phyloP scores from a whole-genome alignment of 2,888 invertebrate species.

The Syritta pipiens region DNA sequence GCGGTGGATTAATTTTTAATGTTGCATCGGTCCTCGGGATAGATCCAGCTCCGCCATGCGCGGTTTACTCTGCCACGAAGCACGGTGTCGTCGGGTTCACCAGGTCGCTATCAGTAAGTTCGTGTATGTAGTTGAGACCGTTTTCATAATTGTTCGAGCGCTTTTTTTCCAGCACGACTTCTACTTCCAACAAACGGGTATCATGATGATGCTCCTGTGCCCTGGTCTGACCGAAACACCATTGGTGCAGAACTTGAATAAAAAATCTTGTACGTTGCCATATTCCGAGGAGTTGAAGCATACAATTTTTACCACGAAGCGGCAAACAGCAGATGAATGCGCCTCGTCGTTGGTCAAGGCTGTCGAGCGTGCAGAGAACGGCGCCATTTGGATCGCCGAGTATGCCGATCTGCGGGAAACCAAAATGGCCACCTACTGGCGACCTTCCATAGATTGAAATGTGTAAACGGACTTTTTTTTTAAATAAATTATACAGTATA shows the following conservation, averaged over 20 bases:
- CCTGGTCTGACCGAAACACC: conserved; percentile 69
- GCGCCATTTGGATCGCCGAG: conserved; percentile 54
- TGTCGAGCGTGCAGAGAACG: conserved; percentile 49
- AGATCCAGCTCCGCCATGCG: not conserved
- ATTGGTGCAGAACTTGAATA: conserved; percentile 13
- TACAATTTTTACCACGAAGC: not conserved
- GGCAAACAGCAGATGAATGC: conserved; percentile 46
- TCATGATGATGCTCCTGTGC: conserved; percentile 73
- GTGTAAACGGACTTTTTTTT: too few relatives aligned
- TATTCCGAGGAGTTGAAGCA: not conserved
- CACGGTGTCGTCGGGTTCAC: not conserved
- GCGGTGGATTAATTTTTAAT: not conserved
- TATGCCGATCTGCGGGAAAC: conserved; percentile 35
- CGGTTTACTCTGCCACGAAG: not conserved
- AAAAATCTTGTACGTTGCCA: conserved; percentile 34
- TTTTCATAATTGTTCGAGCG: not conserved
- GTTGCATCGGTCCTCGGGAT: not conserved
- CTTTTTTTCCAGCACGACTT: conserved; percentile 67
- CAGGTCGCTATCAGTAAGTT: not conserved
- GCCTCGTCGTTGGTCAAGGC: conserved; percentile 36
- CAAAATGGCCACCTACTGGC: conserved; percentile 65
- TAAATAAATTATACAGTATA: too few relatives aligned
- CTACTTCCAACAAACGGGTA: conserved; percentile 71
- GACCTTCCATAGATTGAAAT: too few relatives aligned
- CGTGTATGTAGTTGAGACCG: too few relatives aligned